These are phyloP conservation scores for Atopsyche davidsoni DNA, from an alignment of 1,140 invertebrate species.

Conservation along the genomic window DNA sequence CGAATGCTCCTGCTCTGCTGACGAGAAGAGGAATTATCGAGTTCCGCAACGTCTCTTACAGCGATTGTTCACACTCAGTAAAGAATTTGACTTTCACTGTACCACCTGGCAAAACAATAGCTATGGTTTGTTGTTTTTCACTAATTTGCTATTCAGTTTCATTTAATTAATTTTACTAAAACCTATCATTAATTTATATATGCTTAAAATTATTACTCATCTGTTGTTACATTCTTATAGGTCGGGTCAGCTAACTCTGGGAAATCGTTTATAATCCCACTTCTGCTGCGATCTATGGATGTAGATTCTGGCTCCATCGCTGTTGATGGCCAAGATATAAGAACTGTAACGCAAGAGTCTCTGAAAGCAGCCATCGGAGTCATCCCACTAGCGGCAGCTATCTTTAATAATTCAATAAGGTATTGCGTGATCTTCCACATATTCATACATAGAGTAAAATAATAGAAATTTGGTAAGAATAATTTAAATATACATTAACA, in stretches of 20 bases:
- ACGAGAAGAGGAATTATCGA: conserved; percentile 74
- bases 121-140: conserved; percentile 75
- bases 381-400: conserved; percentile 94
- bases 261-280: conserved; percentile 88
- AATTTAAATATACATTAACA: no score
- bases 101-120: conserved; percentile 86
- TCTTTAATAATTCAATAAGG: conserved; percentile 92
- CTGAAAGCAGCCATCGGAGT: conserved; percentile 78
- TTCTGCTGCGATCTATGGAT: conserved; percentile 95
- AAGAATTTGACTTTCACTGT: conserved; percentile 81
- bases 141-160: no score
- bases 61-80: conserved; percentile 78
- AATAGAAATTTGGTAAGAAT: no score
- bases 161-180: no score
- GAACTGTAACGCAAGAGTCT: conserved; percentile 73
- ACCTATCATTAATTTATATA: no score
- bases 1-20: conserved; percentile 65
- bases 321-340: conserved; percentile 82
- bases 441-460: no score
- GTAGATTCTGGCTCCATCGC: conserved; percentile 76
- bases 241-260: conserved; percentile 85
- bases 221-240: conserved; percentile 45
- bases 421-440: no score
- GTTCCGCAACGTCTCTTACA: conserved; percentile 84
- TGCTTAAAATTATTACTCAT: background rate